Evolutionary conservation across 2,797 vertebrate genomes (phyloP), one percentile per base, ranked within the genome.

Genomic region (Eidolon dupreanum): DNA sequence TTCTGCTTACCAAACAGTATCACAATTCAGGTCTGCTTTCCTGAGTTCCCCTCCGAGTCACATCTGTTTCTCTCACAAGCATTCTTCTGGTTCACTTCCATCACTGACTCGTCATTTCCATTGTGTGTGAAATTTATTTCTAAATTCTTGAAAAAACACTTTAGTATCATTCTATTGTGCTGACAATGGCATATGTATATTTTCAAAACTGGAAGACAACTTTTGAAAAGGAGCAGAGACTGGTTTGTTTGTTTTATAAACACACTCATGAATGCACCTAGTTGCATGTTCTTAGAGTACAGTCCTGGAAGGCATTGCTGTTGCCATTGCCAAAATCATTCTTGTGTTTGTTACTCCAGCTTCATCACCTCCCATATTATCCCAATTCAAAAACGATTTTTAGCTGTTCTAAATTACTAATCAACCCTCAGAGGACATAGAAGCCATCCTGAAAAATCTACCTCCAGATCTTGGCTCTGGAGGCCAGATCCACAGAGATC

Each of bases 201-300:
- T 93, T 96, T 81, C 63, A 86, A 51, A 77, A 66, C 28, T 85
- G 49, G 71, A 78, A 89, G 53, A 78, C 90, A 61, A 46, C 38
- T 90, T 96, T 81, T 86, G 43, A 61, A 93, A 81, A 92, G 51
- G 26, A 28, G 31, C 20, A 66, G 51, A 43, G 93, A 65, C 84
- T 68, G 6, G 36, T 82, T 88, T 79, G 33, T 90, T 89, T 73
- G 41, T 83, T 88, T 92, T 86, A 19, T 93, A 61, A 96, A 85
- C n/a, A 65, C 0, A 19, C 8, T 8, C 3, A 15, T 24, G 33
- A 59, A 82, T 55, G n/a, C 4, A 12, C 55, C 55, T 73, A 11
- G 28, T 8, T 86, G 7, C 55, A 4, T 49, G 26, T 55, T 86
- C 74, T 38, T 20, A 33, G 90, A 74, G n/a, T 36, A 6, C 16